These are phyloP conservation scores for Dipus sagitta DNA, from an alignment of 2,797 vertebrate species.

Conservation along the genomic window DNA sequence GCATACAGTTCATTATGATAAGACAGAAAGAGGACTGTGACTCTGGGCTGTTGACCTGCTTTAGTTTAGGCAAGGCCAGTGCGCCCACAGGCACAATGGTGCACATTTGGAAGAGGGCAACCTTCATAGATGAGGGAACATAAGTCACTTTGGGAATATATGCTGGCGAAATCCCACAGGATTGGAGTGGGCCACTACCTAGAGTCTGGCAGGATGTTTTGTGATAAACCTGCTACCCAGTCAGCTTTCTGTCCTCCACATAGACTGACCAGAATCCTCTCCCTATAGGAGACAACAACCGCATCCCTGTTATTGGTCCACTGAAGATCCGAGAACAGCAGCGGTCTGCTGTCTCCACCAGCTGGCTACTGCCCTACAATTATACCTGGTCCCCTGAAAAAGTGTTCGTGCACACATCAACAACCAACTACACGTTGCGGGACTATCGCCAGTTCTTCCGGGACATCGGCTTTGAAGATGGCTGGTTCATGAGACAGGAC, in stretches of 20 bases:
- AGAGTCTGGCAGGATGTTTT: not conserved
- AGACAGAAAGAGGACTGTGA: conserved; percentile 13
- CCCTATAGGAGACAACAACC: conserved; percentile 95
- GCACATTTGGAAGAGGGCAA: not conserved
- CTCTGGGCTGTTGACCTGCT: not conserved
- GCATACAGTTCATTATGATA: not conserved
- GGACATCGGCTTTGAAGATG: conserved; percentile 94
- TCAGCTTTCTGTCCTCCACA: not conserved
- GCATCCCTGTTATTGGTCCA: conserved; percentile 95
- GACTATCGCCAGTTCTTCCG: conserved; percentile 93
- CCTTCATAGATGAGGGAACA: not conserved
- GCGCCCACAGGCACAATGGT: not conserved
- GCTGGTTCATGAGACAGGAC: conserved; percentile 96
- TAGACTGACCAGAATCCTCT: conserved; percentile 18
- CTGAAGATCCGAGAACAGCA: conserved; percentile 97
- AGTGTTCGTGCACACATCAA: conserved; percentile 93
- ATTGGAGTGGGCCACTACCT: not conserved
- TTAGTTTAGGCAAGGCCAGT: not conserved
- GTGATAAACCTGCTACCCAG: not conserved
- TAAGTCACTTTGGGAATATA: too few species aligned
- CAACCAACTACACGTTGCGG: conserved; percentile 93
- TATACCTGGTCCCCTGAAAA: conserved; percentile 93
- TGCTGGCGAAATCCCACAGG: not conserved
- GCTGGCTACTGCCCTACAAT: conserved; percentile 96
- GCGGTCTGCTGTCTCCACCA: conserved; percentile 94